Evolutionary conservation across 2,113 vertebrate genomes (phyloP).

Genomic region (Bos taurus): ARS-UCD2.0 NC_037334.1:51867501-51868000

Average conservation of each 20-base stretch:
- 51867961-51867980: not conserved
- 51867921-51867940: not conserved
- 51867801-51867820: slow-evolving; percentile 43
- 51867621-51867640: not conserved
- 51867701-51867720: not conserved
- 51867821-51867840: not conserved
- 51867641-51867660: not conserved
- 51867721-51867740: not conserved
- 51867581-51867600: not conserved
- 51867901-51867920: not conserved
- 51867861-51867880: not conserved
- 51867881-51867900: not conserved
- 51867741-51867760: not conserved
- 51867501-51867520: not conserved
- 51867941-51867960: not conserved
- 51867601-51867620: not conserved
- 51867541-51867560: not conserved
- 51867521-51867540: not conserved
- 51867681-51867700: not conserved
- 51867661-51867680: not conserved
- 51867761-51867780: not conserved
- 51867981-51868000: not conserved
- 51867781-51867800: not conserved
- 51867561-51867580: not conserved
- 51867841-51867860: not conserved